Percentiles rank a stretch among this genome's conserved stretches.
Evolutionary conservation across 2,888 invertebrate genomes (phyloP).

Genomic region (Drosophila neonasuta): DNA sequence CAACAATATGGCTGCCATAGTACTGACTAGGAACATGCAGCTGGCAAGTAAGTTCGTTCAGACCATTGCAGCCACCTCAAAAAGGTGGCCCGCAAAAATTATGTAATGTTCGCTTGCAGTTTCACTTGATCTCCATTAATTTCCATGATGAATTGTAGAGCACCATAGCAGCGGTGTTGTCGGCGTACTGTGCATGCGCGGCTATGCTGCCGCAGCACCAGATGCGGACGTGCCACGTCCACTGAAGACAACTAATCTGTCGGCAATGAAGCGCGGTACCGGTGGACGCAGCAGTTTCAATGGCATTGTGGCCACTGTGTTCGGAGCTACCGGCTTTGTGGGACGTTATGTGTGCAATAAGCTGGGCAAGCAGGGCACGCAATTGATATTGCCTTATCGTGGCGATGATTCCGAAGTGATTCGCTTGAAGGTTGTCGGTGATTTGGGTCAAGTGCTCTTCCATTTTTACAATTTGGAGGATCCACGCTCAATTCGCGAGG

Average conservation of each 20-base stretch:
- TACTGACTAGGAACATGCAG: conserved; percentile 78
- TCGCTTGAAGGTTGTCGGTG: conserved; percentile 92
- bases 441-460: conserved; percentile 97
- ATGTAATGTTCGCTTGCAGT: conserved; percentile 58
- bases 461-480: conserved; percentile 92
- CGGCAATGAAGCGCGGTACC: conserved; percentile 90
- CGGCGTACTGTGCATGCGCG: conserved; percentile 78
- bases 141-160: conserved; percentile 51
- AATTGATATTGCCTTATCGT: conserved; percentile 96
- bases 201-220: conserved; percentile 56
- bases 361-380: conserved; percentile 93
- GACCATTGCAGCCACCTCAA: background rate
- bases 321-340: conserved; percentile 94
- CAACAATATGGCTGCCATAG: conserved; percentile 77
- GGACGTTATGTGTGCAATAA: conserved; percentile 94
- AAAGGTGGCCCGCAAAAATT: conserved; percentile 55
- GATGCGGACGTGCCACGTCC: conserved; percentile 79
- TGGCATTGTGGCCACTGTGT: conserved; percentile 98
- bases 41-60: conserved; percentile 80
- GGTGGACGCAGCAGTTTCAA: conserved; percentile 98
- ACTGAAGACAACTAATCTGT: conserved; percentile 84
- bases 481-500: conserved; percentile 91
- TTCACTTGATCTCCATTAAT: conserved; percentile 11
- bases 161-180: conserved; percentile 76
- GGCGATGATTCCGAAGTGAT: conserved; percentile 91